These are phyloP conservation scores for Triplophysa rosa DNA, from an alignment of 2,113 vertebrate genomes.

Conservation along the genomic window DNA sequence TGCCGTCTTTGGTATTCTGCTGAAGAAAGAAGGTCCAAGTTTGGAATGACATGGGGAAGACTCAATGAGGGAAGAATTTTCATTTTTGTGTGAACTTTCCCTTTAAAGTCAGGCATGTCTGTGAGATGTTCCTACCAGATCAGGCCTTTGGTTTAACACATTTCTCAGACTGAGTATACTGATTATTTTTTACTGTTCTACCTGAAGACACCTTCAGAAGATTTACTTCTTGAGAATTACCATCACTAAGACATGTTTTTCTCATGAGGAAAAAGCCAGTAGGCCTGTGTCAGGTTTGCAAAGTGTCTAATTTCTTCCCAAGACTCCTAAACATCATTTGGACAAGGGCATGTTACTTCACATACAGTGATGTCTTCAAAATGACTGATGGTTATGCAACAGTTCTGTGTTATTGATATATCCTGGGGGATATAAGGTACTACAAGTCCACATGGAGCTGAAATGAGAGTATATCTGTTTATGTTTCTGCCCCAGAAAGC, in stretches of 20 bases:
- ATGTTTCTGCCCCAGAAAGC: not conserved
- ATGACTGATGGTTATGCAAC: conserved; percentile 6
- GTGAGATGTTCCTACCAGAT: not conserved
- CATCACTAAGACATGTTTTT: not conserved
- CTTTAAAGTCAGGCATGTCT: not conserved
- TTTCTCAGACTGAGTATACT: not conserved
- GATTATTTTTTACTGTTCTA: not conserved
- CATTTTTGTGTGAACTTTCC: too few relatives aligned
- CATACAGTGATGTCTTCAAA: not conserved
- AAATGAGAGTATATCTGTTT: not conserved
- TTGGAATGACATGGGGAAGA: too few relatives aligned
- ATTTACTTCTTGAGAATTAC: conserved; percentile 15
- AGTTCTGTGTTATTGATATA: conserved; percentile 32
- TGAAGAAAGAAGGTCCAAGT: too few relatives aligned
- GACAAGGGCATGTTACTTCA: not conserved
- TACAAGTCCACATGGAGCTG: not conserved
- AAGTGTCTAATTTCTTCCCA: not conserved
- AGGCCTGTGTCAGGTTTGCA: conserved; percentile 2
- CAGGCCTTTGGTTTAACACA: not conserved
- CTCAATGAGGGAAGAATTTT: too few relatives aligned
- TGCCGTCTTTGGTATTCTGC: too few relatives aligned
- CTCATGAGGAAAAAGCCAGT: not conserved
- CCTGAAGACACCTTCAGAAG: not conserved
- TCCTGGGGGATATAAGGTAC: not conserved
- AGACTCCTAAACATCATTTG: not conserved